Conservation (phyloP, 2,888 invertebrate genomes). For the Bembecia ichneumoniformis region DNA sequence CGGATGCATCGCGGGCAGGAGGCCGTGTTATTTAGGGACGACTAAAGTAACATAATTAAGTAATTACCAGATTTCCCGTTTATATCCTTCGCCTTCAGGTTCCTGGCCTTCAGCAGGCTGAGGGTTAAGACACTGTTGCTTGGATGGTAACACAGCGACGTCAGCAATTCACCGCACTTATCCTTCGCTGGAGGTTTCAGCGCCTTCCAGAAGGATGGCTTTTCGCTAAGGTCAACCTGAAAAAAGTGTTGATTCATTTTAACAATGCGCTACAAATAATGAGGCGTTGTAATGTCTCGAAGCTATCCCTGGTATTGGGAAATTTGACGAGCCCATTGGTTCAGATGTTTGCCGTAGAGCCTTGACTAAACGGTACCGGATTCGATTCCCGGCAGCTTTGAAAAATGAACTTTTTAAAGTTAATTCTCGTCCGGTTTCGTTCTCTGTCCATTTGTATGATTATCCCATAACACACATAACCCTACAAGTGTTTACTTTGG, state of each 20-base stretch:
- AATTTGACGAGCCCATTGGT: too few relatives aligned
- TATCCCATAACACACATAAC: too few relatives aligned
- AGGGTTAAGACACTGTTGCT: constrained; percentile 94
- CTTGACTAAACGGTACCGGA: not conserved
- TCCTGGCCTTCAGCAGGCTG: constrained; percentile 92
- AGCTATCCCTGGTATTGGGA: too few relatives aligned
- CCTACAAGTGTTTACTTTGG: too few relatives aligned
- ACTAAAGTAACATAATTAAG: not conserved
- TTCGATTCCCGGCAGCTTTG: too few relatives aligned
- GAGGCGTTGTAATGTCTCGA: too few relatives aligned
- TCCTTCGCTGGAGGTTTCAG: constrained; percentile 93
- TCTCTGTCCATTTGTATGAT: too few relatives aligned
- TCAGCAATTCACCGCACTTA: constrained; percentile 91
- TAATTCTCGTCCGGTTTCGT: not conserved
- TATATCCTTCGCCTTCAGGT: constrained; percentile 96
- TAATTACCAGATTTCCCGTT: constrained; percentile 91
- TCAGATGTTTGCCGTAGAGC: too few relatives aligned
- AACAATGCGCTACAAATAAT: too few relatives aligned
- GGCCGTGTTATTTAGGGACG: constrained; percentile 41
- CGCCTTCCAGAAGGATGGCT: constrained; percentile 95
- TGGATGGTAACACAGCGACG: constrained; percentile 95
- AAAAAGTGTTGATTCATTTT: constrained; percentile 14
- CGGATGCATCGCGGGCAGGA: constrained; percentile 45
- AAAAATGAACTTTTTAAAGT: too few relatives aligned
- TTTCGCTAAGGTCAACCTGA: constrained; percentile 91